Percentiles rank a stretch among this genome's conserved stretches.
Evolutionary conservation across 2,113 vertebrate genomes (phyloP).

Genomic region (Brachypteracias leptosomus): DNA sequence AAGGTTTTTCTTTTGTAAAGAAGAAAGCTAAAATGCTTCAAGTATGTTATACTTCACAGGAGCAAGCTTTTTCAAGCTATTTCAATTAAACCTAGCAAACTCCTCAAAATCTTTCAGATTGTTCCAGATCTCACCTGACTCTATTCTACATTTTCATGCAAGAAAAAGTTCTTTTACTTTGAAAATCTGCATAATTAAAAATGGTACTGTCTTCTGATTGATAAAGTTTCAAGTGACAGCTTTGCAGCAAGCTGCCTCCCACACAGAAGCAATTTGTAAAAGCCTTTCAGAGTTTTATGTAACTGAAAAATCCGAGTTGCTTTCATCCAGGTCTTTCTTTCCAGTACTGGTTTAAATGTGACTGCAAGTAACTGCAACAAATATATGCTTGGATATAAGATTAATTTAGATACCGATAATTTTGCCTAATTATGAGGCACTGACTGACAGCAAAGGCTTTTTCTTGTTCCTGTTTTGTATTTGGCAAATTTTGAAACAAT

Average conservation of each 20-base stretch:
- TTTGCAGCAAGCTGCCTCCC: slow-evolving; percentile 67
- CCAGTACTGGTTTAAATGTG: not conserved
- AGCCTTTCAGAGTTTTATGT: slow-evolving; percentile 65
- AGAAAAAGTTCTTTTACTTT: slow-evolving; percentile 53
- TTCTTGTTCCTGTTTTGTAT: not conserved
- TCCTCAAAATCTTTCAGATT: slow-evolving; percentile 48
- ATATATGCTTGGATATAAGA: not conserved
- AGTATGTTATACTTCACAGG: not conserved
- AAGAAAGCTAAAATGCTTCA: slow-evolving; percentile 21
- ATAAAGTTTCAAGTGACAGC: slow-evolving; percentile 68
- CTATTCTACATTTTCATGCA: slow-evolving; percentile 36
- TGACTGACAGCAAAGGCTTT: not conserved
- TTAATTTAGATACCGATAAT: not conserved
- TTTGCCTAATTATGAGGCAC: not conserved
- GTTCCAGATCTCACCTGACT: slow-evolving; percentile 54
- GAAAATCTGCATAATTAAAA: slow-evolving; percentile 70
- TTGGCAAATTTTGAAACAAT: not conserved
- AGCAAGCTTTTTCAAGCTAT: slow-evolving; percentile 30
- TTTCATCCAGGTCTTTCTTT: slow-evolving; percentile 49
- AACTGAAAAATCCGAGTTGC: slow-evolving; percentile 43
- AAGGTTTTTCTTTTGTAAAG: not conserved
- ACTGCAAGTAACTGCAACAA: slow-evolving; percentile 13
- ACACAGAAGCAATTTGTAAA: slow-evolving; percentile 42
- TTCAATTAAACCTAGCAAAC: slow-evolving; percentile 47
- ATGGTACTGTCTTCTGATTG: slow-evolving; percentile 39